Base-by-base conservation (phyloP, 1,140 invertebrate species). In the Camponotus vicinus region DNA sequence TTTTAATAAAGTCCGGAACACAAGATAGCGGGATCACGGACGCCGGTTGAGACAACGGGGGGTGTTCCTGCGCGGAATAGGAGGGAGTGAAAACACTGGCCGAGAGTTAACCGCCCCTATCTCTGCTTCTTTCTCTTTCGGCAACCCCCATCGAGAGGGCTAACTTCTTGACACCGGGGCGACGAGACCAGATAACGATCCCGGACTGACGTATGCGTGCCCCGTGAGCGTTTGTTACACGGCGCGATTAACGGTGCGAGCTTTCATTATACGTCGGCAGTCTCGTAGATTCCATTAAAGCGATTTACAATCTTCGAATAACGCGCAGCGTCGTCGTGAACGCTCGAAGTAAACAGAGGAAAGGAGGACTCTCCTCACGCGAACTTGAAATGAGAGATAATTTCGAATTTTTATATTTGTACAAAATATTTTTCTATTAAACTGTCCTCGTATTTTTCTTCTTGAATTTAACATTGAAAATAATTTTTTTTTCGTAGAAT, bases 181-280 rank as follows among this genome's bases (percentile, higher is more conserved):
- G 80, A 88, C 86, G 59, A 88, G 80, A 64, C 18, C 85, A 57
- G 90, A 91, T 91, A 89, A 91, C 85, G 77, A 92, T 90, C 91
- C 71, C 69, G 66, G 52, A 61, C 79, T 83, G 80, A 67, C 76
- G 77, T 70, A 86, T 92, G 91, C 92, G 92, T 93, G 92, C 76
- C 76, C 49, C 88, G 63, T 83, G 89, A 87, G 77, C 91, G 89
- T 92, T 93, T 92, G 88, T 92, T 92, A 93, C 83, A 49, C 61
- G 66, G 55, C 79, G 75, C 86, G 87, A 89, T 90, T 73, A 87
- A 63, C 67, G 21, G 49, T 63, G 85, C 57, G 70, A 89, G 69
- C 88, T 90, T 89, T 87, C 78, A 75, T 86, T 86, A 52, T 52
- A 78, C 71, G 78, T 59, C 59, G 79, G 80, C 78, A 57, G 52